Percentiles rank a stretch among this genome's conserved stretches.
These are phyloP conservation scores for Phylloscopus whistleri DNA, from an alignment of 2,113 vertebrate species.

Conservation along the genomic window DNA sequence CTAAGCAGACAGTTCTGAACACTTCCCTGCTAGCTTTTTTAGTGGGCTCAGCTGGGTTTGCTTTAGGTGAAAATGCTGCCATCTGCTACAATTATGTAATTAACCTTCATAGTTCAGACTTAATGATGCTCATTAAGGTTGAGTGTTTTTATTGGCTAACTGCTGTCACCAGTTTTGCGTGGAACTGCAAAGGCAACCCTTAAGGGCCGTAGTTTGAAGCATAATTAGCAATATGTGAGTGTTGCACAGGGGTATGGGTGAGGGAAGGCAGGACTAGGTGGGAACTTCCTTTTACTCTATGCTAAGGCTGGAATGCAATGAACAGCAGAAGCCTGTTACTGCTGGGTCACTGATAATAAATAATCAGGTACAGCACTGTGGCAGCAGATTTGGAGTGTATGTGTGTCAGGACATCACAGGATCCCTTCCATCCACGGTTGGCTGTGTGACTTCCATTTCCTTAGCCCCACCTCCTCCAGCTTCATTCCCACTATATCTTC, in stretches of 20 bases:
- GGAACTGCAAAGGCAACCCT: background rate
- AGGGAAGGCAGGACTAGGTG: background rate
- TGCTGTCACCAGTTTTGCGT: background rate
- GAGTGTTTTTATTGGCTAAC: conserved; percentile 17
- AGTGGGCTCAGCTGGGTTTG: conserved; percentile 29
- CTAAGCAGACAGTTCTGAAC: background rate
- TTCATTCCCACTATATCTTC: background rate
- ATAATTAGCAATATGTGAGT: background rate
- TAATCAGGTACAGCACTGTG: background rate
- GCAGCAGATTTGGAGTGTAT: background rate
- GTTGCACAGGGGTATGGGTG: background rate
- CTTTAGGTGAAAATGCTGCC: conserved; percentile 28
- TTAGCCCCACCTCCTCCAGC: background rate
- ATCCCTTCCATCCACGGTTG: background rate
- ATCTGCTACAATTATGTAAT: conserved; percentile 43
- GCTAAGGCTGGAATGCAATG: background rate
- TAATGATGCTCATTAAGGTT: conserved; percentile 31
- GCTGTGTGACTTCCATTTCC: background rate
- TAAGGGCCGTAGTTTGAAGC: background rate
- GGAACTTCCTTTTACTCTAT: background rate
- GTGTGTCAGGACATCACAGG: background rate
- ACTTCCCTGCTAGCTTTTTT: background rate
- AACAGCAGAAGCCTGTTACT: background rate
- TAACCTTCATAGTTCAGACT: conserved; percentile 43
- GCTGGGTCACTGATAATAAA: background rate